Percentiles rank a stretch among this genome's conserved stretches.
Conservation (phyloP, 2,888 invertebrate genomes). For the Cephonodes hylas region DNA sequence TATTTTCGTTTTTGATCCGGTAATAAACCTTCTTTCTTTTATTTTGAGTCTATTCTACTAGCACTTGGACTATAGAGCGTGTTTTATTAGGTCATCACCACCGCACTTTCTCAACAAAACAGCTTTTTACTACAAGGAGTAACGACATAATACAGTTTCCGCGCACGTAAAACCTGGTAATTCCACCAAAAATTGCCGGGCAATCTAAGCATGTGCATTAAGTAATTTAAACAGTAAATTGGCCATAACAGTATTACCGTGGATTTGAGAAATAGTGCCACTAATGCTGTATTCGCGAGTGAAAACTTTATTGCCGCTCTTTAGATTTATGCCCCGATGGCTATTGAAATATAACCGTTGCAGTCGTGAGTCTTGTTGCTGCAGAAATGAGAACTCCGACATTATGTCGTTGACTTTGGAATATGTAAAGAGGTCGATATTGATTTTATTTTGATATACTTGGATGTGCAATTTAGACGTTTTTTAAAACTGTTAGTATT, state of each 20-base stretch:
- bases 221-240: background rate
- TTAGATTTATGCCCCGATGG: slow-evolving; percentile 22
- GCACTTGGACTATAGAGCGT: background rate
- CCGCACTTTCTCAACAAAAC: background rate
- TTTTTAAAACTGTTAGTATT: no score
- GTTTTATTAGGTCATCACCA: background rate
- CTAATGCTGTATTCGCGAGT: background rate
- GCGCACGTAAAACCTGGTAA: background rate
- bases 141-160: background rate
- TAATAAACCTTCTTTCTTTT: no score
- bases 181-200: background rate
- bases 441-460: no score
- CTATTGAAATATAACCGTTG: slow-evolving; percentile 25
- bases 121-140: background rate
- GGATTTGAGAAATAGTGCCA: background rate
- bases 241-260: background rate
- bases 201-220: background rate
- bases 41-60: background rate
- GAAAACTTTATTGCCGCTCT: slow-evolving; percentile 2
- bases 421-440: background rate
- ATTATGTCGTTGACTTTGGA: background rate
- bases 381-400: slow-evolving; percentile 22
- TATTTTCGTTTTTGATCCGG: no score
- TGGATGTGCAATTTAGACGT: no score
- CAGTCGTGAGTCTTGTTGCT: slow-evolving; percentile 14